Percentiles rank a stretch among this genome's conserved stretches.
Conservation (phyloP, 2,113 vertebrate genomes). For the Corythornis cristatus region DNA sequence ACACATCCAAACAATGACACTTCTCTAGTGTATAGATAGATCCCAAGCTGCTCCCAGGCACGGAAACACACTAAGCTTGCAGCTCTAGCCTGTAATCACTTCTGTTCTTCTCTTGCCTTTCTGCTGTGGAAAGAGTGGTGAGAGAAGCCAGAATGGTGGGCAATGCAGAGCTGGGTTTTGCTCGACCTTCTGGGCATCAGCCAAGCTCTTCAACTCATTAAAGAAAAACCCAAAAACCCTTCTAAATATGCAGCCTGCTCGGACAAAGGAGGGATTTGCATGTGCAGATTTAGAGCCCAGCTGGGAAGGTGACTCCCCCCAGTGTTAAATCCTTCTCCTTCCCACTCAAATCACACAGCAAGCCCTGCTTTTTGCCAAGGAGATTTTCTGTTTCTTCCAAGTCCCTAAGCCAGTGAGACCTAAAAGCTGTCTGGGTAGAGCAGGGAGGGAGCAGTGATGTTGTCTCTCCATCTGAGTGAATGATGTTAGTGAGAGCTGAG, state of each 20-base stretch:
- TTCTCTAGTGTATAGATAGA: not conserved
- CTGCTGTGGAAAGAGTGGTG: not conserved
- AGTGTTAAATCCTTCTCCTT: not conserved
- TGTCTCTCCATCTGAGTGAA: not conserved
- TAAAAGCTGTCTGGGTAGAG: not conserved
- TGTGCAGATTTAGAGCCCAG: not conserved
- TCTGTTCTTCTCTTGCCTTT: not conserved
- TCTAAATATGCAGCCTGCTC: not conserved
- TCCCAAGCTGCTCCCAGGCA: not conserved
- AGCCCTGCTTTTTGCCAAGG: not conserved
- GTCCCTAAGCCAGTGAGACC: not conserved
- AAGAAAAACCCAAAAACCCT: not conserved
- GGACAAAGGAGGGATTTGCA: not conserved
- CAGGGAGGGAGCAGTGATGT: accelerated
- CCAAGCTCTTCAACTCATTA: not conserved
- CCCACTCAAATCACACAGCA: not conserved
- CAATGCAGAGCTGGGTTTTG: not conserved
- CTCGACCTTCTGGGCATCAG: not conserved
- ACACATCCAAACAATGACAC: not conserved
- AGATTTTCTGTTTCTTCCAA: not conserved
- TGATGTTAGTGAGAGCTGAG: not conserved
- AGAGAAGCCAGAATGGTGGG: not conserved
- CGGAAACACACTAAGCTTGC: not conserved
- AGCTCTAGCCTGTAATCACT: not conserved
- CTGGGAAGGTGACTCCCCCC: not conserved